Evolutionary conservation across 2,888 invertebrate genomes (phyloP).

Genomic region (Leptinotarsa haldemani): DNA sequence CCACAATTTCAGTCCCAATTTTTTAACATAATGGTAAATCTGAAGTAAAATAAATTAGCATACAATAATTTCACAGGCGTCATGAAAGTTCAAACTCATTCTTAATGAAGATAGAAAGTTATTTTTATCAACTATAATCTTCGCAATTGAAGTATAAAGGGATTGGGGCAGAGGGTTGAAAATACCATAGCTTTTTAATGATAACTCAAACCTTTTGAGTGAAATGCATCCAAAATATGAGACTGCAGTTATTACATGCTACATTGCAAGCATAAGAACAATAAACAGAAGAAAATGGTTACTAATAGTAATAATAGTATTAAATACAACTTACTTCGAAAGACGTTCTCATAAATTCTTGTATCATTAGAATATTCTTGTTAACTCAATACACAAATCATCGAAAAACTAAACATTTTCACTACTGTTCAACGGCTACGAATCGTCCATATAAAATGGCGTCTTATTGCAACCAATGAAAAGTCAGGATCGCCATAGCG

Average conservation of each 20-base stretch:
- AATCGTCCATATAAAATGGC: conserved; percentile 48
- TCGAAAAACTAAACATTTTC: conserved; percentile 61
- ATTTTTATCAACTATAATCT: too few relatives aligned
- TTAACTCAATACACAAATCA: conserved; percentile 60
- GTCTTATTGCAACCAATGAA: conserved; percentile 28
- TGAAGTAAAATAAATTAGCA: conserved; percentile 30
- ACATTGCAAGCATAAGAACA: background rate
- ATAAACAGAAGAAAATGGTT: conserved; percentile 3
- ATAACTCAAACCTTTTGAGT: background rate
- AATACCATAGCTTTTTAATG: background rate
- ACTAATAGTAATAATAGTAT: background rate
- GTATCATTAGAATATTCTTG: conserved; percentile 57
- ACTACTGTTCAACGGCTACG: conserved; percentile 59
- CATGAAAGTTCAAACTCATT: background rate
- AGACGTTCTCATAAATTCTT: conserved; percentile 45
- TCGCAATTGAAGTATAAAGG: too few relatives aligned
- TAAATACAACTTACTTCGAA: conserved; percentile 13
- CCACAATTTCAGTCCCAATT: conserved; percentile 41
- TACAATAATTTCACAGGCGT: background rate
- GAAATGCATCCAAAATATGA: conserved; percentile 9
- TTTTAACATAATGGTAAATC: conserved; percentile 29
- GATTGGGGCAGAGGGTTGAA: too few relatives aligned
- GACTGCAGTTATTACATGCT: conserved; percentile 4
- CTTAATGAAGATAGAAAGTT: background rate
- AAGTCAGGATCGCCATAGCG: conserved; percentile 37